Percentiles rank a stretch among this genome's conserved stretches.
phyloP scores from a whole-genome alignment of 2,797 vertebrate genomes.

The Gephyroberyx darwinii region DNA sequence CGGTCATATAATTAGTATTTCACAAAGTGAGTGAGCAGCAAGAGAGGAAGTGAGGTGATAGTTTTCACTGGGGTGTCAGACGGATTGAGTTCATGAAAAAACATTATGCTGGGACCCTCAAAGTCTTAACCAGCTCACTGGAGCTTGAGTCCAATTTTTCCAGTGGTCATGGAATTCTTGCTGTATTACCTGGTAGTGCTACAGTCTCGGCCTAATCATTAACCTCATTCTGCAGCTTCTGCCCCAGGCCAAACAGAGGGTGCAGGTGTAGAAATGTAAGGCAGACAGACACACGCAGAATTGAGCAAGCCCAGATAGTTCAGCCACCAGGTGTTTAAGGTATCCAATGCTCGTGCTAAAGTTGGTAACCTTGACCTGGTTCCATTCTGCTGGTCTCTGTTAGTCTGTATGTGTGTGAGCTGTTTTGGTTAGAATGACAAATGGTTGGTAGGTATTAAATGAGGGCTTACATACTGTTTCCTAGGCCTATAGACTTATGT shows the following conservation, averaged over 20 bases:
- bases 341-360: neutral
- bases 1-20: neutral
- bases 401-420: constrained; percentile 3
- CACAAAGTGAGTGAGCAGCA: neutral
- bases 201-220: constrained; percentile 5
- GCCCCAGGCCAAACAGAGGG: constrained; percentile 9
- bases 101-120: neutral
- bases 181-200: neutral
- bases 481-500: neutral
- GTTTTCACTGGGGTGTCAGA: neutral
- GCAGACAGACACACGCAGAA: neutral
- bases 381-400: constrained; percentile 1
- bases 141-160: neutral
- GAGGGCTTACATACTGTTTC: neutral
- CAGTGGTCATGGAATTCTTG: neutral
- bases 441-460: neutral
- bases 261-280: neutral
- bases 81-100: neutral
- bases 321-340: neutral
- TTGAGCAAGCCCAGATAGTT: neutral
- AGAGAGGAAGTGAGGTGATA: neutral
- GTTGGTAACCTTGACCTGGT: constrained; percentile 29
- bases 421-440: constrained; percentile 22
- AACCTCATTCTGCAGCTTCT: neutral
- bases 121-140: neutral